Evolutionary conservation across 2,888 invertebrate genomes (phyloP).

Genomic region (Oxytorus armatus): DNA sequence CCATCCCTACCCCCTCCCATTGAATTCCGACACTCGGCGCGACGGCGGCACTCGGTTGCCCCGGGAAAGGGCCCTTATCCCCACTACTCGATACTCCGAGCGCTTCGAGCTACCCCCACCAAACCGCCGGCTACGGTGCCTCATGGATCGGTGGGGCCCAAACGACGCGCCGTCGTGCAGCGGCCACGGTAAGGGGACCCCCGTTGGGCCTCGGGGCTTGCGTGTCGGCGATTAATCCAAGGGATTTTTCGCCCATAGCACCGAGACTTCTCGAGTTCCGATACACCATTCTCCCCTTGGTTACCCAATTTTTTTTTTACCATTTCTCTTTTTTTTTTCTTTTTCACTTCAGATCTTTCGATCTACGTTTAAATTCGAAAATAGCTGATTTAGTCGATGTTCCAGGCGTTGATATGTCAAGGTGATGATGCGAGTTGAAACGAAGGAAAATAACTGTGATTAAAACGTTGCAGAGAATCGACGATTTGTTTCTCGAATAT

Average conservation of each 20-base stretch:
- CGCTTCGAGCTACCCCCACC: conserved; percentile 31
- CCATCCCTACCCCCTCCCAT: conserved; percentile 73
- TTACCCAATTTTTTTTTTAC: conserved; percentile 19
- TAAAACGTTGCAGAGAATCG: too few relatives aligned
- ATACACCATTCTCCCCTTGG: conserved; percentile 5
- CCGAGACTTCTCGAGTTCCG: conserved; percentile 2
- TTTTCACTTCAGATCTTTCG: background rate
- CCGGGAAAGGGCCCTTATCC: conserved; percentile 70
- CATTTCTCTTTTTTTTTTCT: background rate
- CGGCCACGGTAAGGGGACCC: conserved; percentile 68
- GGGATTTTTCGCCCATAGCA: conserved; percentile 59
- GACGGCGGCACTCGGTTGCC: conserved; percentile 76
- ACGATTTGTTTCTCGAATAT: too few relatives aligned
- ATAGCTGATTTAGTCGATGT: background rate
- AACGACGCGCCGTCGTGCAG: conserved; percentile 66
- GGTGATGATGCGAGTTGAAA: too few relatives aligned
- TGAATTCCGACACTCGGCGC: conserved; percentile 79
- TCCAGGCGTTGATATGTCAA: too few relatives aligned
- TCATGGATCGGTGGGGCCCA: conserved; percentile 38
- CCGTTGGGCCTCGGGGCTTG: conserved; percentile 73
- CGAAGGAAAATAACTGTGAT: too few relatives aligned
- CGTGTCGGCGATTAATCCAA: conserved; percentile 73
- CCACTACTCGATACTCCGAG: conserved; percentile 52
- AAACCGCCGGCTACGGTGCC: background rate
- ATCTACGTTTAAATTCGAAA: background rate